Evolutionary conservation across 2,113 vertebrate species (phyloP).

Genomic region (Tetrax tetrax): DNA sequence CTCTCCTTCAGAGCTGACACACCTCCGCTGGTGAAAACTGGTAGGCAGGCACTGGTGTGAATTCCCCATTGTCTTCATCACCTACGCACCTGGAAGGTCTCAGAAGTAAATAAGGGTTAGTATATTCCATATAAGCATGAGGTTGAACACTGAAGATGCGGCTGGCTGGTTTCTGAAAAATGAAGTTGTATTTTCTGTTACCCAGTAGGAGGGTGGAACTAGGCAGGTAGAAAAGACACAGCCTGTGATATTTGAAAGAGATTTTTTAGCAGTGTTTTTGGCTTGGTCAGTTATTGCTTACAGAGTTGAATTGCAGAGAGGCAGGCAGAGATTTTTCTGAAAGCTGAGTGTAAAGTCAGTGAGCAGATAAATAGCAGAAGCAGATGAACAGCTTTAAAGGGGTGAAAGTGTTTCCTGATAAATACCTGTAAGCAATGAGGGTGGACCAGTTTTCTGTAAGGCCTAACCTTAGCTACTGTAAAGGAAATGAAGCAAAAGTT

Average conservation of each 20-base stretch:
- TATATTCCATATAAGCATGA: neutral
- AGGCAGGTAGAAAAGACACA: neutral
- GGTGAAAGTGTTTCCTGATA: neutral
- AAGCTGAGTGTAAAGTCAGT: neutral
- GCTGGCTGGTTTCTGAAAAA: neutral
- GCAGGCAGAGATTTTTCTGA: neutral
- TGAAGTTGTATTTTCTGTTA: neutral
- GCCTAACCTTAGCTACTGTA: neutral
- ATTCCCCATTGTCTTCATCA: neutral
- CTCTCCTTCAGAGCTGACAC: neutral
- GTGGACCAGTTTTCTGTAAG: neutral
- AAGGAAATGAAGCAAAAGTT: neutral
- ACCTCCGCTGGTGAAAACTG: neutral
- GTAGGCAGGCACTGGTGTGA: neutral
- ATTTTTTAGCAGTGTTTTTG: neutral
- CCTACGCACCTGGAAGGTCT: neutral
- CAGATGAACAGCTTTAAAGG: neutral
- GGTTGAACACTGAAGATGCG: neutral
- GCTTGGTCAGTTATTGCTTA: neutral
- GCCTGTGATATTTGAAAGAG: neutral
- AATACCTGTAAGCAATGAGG: neutral
- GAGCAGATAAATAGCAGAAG: neutral
- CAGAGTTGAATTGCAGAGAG: neutral
- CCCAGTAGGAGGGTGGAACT: neutral
- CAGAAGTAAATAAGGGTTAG: neutral